Percentiles rank a stretch among this genome's conserved stretches.
Conservation (phyloP, 2,113 vertebrate genomes). For the Nanorana parkeri region DNA sequence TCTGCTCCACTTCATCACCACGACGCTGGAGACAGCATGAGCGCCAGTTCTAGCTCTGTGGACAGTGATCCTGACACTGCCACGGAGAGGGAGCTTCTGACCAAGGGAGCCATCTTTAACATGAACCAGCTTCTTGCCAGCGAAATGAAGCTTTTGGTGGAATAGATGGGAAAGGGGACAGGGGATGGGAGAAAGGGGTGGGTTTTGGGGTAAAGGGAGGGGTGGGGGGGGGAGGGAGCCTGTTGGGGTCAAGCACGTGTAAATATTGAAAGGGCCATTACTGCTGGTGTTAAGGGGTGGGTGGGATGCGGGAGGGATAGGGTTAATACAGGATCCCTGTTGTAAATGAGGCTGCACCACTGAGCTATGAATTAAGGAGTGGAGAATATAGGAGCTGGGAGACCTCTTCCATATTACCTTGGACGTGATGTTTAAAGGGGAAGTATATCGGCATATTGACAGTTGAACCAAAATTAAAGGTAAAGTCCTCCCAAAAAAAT, state of each 20-base stretch:
- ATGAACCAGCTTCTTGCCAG: conserved; percentile 84
- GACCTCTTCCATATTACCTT: conserved; percentile 40
- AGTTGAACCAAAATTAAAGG: no score
- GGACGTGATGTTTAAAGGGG: conserved; percentile 26
- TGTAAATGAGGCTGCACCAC: conserved; percentile 49
- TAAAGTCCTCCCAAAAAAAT: no score
- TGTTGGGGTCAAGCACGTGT: conserved; percentile 44
- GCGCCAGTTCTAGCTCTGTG: conserved; percentile 84
- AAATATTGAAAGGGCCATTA: conserved; percentile 49
- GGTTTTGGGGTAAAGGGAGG: not conserved
- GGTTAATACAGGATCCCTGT: conserved; percentile 20
- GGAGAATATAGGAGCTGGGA: conserved; percentile 8
- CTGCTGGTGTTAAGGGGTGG: conserved; percentile 24
- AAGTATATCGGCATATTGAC: not conserved
- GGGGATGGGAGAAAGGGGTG: not conserved
- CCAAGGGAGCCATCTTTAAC: conserved; percentile 82
- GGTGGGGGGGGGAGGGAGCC: not conserved
- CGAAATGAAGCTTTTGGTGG: conserved; percentile 82
- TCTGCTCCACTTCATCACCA: conserved; percentile 32
- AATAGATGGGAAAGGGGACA: conserved; percentile 63
- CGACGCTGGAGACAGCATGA: conserved; percentile 80
- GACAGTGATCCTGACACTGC: conserved; percentile 80
- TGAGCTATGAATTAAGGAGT: conserved; percentile 29
- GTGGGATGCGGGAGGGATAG: conserved; percentile 9
- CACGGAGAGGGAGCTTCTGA: conserved; percentile 81